Conservation (phyloP, 2,113 vertebrate species). For the Pituophis catenifer region DNA sequence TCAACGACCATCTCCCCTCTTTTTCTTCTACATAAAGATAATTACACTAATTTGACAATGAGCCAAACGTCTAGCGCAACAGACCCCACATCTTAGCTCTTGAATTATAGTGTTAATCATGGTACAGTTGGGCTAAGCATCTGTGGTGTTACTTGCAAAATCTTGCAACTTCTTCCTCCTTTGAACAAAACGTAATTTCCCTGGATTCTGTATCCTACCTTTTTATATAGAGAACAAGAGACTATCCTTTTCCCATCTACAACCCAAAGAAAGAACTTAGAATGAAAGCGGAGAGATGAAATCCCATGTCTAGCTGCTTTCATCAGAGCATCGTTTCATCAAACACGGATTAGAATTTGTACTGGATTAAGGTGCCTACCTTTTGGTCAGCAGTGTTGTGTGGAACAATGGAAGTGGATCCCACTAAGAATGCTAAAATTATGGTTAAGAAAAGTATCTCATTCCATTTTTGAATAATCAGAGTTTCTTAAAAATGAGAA, state of each 20-base stretch:
- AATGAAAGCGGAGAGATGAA: neutral
- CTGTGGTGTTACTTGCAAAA: conserved; percentile 15
- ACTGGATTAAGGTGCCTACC: neutral
- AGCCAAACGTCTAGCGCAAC: conserved; percentile 20
- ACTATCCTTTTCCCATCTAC: neutral
- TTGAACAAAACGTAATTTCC: neutral
- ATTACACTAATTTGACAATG: neutral
- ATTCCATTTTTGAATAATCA: neutral
- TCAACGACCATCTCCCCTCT: neutral
- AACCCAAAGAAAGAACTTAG: neutral
- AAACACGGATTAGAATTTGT: neutral
- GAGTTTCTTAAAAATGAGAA: neutral
- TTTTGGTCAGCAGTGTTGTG: neutral
- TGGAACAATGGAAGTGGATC: neutral
- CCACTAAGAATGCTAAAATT: conserved; percentile 21
- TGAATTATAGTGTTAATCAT: neutral
- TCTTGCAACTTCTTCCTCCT: neutral
- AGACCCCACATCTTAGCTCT: conserved; percentile 1
- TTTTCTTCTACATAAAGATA: neutral
- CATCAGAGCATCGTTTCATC: neutral
- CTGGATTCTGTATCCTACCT: neutral
- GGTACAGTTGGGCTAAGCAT: conserved; percentile 17
- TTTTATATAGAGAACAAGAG: neutral
- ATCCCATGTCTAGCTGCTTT: neutral
- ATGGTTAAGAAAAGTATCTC: neutral